phyloP scores from a whole-genome alignment of 2,113 vertebrate genomes.

The human (Homo sapiens) region GRCh38 chr7:14961001-14961500 shows the following conservation, averaged over 20 bases:
- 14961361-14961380: not conserved
- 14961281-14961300: not conserved
- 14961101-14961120: too few species aligned
- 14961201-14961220: not conserved
- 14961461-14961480: not conserved
- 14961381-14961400: not conserved
- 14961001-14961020: too few species aligned
- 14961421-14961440: not conserved
- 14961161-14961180: not conserved
- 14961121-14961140: not conserved
- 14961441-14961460: not conserved
- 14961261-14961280: not conserved
- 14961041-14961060: too few species aligned
- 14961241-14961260: not conserved
- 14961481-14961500: rapidly evolving
- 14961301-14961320: not conserved
- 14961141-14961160: not conserved
- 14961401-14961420: not conserved
- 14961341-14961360: not conserved
- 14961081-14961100: too few species aligned
- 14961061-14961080: too few species aligned
- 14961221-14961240: not conserved
- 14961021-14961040: too few species aligned
- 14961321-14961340: not conserved
- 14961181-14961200: not conserved